phyloP scores from a whole-genome alignment of 2,797 vertebrate genomes.

The Acanthis flammea region DNA sequence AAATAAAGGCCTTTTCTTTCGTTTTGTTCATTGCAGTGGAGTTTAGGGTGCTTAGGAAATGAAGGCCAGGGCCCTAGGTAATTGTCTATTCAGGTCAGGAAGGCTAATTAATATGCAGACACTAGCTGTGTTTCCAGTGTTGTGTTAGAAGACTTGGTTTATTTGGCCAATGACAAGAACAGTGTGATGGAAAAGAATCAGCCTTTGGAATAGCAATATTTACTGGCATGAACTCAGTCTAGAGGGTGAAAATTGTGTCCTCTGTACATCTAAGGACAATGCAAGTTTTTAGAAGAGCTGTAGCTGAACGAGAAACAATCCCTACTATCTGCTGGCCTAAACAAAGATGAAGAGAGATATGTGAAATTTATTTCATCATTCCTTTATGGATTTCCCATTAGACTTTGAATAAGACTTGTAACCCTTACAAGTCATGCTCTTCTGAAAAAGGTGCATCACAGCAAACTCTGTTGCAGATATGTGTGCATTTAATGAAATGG shows the following conservation, averaged over 20 bases:
- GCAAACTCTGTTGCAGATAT: not conserved
- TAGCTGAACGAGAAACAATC: not conserved
- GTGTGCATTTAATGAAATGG: not conserved
- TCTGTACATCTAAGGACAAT: not conserved
- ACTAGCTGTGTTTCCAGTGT: constrained; percentile 43
- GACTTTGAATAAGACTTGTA: not conserved
- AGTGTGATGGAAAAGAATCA: constrained; percentile 1
- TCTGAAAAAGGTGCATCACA: not conserved
- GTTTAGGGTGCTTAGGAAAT: constrained; percentile 61
- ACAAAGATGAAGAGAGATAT: not conserved
- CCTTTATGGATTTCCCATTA: constrained; percentile 13
- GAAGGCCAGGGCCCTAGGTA: constrained; percentile 61
- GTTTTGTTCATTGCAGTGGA: constrained; percentile 33
- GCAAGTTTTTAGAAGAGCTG: not conserved
- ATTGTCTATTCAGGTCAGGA: constrained; percentile 68
- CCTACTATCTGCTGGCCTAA: not conserved
- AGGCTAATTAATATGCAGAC: constrained; percentile 66
- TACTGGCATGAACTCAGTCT: not conserved
- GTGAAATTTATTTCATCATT: not conserved
- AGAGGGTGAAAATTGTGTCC: not conserved
- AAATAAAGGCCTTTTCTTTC: constrained; percentile 45
- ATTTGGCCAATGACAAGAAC: constrained; percentile 51
- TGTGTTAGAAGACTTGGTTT: constrained; percentile 53
- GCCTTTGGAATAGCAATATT: not conserved
- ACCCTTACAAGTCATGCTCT: not conserved